phyloP scores from a whole-genome alignment of 2,888 invertebrate species.

The Branchinecta sandiegonensis region DNA sequence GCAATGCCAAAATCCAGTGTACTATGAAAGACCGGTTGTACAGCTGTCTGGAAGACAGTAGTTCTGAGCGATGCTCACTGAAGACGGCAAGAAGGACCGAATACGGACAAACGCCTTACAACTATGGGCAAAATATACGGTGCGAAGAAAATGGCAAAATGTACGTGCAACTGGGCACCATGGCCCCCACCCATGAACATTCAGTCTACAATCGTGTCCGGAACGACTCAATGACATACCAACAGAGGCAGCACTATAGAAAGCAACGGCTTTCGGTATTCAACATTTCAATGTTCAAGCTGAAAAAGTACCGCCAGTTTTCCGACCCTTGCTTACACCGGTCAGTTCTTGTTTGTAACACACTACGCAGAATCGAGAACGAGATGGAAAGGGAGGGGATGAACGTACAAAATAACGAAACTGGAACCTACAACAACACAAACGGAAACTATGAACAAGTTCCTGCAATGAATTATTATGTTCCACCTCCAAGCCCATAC shows the following conservation, averaged over 20 bases:
- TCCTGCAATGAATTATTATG: conserved; percentile 24
- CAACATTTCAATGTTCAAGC: conserved; percentile 79
- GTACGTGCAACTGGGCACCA: conserved; percentile 62
- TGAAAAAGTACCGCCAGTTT: conserved; percentile 70
- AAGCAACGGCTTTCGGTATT: conserved; percentile 73
- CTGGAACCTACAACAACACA: conserved; percentile 44
- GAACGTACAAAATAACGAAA: conserved; percentile 28
- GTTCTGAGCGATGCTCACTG: conserved; percentile 18
- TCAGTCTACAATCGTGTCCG: conserved; percentile 16
- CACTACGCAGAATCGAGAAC: conserved; percentile 68
- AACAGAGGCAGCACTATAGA: conserved; percentile 42
- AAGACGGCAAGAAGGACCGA: not conserved
- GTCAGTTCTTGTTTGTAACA: conserved; percentile 85
- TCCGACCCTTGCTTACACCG: conserved; percentile 76
- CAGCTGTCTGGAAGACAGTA: conserved; percentile 29
- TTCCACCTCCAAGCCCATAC: conserved; percentile 28
- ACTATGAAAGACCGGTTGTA: conserved; percentile 42
- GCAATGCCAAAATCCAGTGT: conserved; percentile 1
- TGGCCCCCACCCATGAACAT: conserved; percentile 25
- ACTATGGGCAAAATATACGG: conserved; percentile 61
- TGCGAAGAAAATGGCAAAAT: conserved; percentile 79
- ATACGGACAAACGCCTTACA: conserved; percentile 33
- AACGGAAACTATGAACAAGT: conserved; percentile 30
- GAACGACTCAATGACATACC: conserved; percentile 11
- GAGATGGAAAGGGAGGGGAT: conserved; percentile 56